phyloP scores from a whole-genome alignment of 2,113 vertebrate species.

The Gambusia holbrooki region DNA sequence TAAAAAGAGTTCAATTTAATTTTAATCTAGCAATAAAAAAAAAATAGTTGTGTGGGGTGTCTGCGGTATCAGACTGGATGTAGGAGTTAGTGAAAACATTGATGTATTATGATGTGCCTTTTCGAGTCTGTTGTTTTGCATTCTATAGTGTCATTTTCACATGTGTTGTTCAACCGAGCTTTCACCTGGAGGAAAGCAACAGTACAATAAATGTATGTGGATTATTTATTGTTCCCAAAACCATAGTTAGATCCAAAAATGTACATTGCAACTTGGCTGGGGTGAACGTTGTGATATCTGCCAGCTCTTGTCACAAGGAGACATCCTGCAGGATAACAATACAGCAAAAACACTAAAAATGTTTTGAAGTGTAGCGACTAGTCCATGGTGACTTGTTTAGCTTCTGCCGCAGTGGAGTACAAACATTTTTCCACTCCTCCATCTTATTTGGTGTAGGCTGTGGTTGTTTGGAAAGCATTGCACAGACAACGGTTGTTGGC shows the following conservation, averaged over 20 bases:
- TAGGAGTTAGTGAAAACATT: background rate
- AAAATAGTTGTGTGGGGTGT: background rate
- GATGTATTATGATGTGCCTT: background rate
- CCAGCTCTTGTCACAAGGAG: slow-evolving; percentile 7
- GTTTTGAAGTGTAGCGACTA: slow-evolving; percentile 2
- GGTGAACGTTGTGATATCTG: slow-evolving; percentile 6
- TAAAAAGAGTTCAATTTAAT: background rate
- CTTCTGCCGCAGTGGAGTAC: slow-evolving; percentile 4
- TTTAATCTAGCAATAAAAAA: background rate
- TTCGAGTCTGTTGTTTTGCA: background rate
- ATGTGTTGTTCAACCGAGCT: background rate
- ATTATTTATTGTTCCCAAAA: slow-evolving; percentile 5
- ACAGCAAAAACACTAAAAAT: slow-evolving; percentile 9
- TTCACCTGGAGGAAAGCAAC: background rate
- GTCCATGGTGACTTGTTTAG: slow-evolving; percentile 27
- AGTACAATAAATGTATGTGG: background rate
- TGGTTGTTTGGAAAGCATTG: slow-evolving; percentile 22
- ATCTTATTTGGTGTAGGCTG: background rate
- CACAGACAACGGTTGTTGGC: slow-evolving; percentile 25
- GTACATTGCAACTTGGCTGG: background rate
- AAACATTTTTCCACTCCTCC: slow-evolving; percentile 13
- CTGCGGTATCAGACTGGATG: background rate
- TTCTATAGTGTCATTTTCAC: background rate
- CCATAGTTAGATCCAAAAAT: slow-evolving; percentile 11
- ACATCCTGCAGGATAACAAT: slow-evolving; percentile 25